Evolutionary conservation across 2,113 vertebrate genomes (phyloP).

Genomic region (Sander vitreus): DNA sequence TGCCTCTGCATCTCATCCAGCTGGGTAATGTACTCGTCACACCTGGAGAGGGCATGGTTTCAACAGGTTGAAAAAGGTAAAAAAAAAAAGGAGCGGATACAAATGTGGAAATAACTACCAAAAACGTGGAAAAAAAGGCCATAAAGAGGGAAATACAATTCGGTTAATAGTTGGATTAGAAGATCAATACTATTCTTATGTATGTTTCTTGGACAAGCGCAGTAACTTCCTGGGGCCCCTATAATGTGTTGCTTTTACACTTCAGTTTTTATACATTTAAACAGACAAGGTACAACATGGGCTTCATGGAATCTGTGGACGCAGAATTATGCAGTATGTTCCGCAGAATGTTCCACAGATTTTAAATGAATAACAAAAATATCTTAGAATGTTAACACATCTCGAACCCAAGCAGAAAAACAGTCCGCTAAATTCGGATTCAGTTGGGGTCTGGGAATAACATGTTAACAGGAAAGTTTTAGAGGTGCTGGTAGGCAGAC

Average conservation of each 20-base stretch:
- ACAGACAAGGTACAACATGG: neutral
- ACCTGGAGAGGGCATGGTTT: conserved; percentile 77
- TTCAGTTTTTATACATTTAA: neutral
- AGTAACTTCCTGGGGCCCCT: too few relatives aligned
- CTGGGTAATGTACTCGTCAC: conserved; percentile 96
- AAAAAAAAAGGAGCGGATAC: neutral
- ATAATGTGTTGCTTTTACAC: neutral
- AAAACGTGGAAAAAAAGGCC: neutral
- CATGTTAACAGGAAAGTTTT: neutral
- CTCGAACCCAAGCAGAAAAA: too few relatives aligned
- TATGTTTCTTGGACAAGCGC: neutral
- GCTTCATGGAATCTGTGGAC: too few relatives aligned
- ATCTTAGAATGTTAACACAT: too few relatives aligned
- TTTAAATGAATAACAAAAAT: too few relatives aligned
- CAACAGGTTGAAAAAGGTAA: neutral
- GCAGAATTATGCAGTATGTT: too few relatives aligned
- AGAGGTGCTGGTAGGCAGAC: neutral
- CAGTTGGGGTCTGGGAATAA: too few relatives aligned
- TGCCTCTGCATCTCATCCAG: conserved; percentile 99
- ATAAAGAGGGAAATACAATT: neutral
- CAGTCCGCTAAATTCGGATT: too few relatives aligned
- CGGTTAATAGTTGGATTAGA: neutral
- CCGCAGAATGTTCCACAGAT: too few relatives aligned
- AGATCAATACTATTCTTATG: neutral
- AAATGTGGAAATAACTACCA: neutral